A percentile compares a stretch with the other conserved stretches of the same genome.
Evolutionary conservation across 2,113 vertebrate species (phyloP).

Genomic region (Labrus mixtus): DNA sequence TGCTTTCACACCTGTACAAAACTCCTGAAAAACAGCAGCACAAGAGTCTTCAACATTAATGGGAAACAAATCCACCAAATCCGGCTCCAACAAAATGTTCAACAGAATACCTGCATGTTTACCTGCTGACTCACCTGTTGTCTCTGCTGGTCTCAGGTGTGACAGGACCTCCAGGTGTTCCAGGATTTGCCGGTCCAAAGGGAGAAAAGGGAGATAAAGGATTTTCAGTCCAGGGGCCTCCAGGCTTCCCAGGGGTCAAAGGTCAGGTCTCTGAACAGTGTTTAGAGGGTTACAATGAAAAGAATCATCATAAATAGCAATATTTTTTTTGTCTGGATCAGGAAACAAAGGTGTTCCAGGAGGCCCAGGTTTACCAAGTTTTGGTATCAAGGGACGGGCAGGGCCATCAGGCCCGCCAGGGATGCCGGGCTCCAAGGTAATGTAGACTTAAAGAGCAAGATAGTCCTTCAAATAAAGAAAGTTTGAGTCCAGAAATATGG

Average conservation of each 20-base stretch:
- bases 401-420: slow-evolving; percentile 81
- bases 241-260: slow-evolving; percentile 76
- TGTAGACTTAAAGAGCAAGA: neutral
- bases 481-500: neutral
- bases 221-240: slow-evolving; percentile 62
- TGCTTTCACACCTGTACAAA: too few relatives aligned
- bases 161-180: slow-evolving; percentile 57
- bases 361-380: slow-evolving; percentile 56
- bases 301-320: neutral
- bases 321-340: slow-evolving; percentile 22
- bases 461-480: neutral
- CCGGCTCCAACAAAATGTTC: too few relatives aligned
- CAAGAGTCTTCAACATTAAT: too few relatives aligned
- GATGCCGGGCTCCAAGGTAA: slow-evolving; percentile 78
- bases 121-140: neutral
- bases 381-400: slow-evolving; percentile 73
- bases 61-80: too few relatives aligned
- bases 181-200: slow-evolving; percentile 63
- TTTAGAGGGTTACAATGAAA: neutral
- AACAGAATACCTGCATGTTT: too few relatives aligned
- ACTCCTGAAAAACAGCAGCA: too few relatives aligned
- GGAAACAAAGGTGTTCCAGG: slow-evolving; percentile 76
- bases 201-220: slow-evolving; percentile 76
- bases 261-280: slow-evolving; percentile 57
- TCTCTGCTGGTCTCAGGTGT: slow-evolving; percentile 64